A percentile compares a stretch with the other conserved stretches of the same genome.
Evolutionary conservation across 1,140 invertebrate genomes (phyloP).

Genomic region (Neodiprion lecontei): DNA sequence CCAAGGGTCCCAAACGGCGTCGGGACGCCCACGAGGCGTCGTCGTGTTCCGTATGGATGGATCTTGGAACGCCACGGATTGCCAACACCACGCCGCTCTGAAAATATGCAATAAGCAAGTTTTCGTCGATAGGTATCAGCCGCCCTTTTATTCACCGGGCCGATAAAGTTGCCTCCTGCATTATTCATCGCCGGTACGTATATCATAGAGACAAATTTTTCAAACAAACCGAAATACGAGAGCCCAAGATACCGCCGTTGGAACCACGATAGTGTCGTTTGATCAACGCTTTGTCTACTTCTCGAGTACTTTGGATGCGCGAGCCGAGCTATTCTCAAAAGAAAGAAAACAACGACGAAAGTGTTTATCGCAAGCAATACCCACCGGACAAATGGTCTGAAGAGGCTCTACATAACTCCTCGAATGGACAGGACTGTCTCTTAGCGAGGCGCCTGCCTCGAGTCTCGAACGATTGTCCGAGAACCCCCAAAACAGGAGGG

Average conservation of each 20-base stretch:
- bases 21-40: neutral
- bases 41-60: constrained; percentile 16
- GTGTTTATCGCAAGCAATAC: neutral
- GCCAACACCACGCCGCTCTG: neutral
- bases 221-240: neutral
- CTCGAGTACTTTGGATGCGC: neutral
- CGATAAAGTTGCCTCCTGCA: constrained; percentile 4
- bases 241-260: too few relatives aligned
- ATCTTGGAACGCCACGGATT: neutral
- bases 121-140: neutral
- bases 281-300: neutral
- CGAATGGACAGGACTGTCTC: neutral
- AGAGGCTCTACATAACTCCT: neutral
- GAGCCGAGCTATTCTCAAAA: neutral
- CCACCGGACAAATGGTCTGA: neutral
- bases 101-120: constrained; percentile 1
- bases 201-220: neutral
- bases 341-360: neutral
- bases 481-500: neutral
- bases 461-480: too few relatives aligned
- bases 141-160: neutral
- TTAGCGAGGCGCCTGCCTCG: neutral
- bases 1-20: neutral
- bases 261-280: neutral
- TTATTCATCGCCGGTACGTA: neutral